Conservation (phyloP, 2,797 vertebrate species). For the Naso thynnoides region DNA sequence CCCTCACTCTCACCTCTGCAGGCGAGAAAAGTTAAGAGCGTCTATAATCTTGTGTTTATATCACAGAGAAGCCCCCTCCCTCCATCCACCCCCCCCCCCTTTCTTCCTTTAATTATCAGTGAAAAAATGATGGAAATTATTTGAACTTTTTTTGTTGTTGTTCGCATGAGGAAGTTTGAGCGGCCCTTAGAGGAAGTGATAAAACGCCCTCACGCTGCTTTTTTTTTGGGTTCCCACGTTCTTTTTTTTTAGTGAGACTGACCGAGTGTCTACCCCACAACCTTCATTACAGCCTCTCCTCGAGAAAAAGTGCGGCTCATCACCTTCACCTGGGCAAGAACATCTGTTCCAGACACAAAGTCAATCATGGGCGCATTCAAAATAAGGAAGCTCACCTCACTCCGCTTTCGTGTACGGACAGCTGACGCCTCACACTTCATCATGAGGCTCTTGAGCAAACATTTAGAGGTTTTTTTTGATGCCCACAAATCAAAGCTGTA, state of each 20-base stretch:
- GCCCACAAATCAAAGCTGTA: not conserved
- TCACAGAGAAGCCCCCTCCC: slow-evolving; percentile 7
- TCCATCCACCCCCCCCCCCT: not conserved
- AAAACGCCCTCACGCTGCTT: slow-evolving; percentile 17
- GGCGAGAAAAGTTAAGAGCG: slow-evolving; percentile 23
- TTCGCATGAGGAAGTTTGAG: slow-evolving; percentile 36
- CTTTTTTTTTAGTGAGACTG: not conserved
- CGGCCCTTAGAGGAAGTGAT: slow-evolving; percentile 31
- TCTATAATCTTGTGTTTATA: slow-evolving; percentile 41
- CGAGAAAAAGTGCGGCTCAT: not conserved
- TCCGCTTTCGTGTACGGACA: not conserved
- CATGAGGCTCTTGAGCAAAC: not conserved
- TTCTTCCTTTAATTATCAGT: not conserved
- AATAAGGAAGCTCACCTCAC: not conserved
- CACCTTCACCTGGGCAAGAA: not conserved
- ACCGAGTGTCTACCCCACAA: not conserved
- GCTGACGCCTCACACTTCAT: not conserved
- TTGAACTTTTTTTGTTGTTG: slow-evolving; percentile 6
- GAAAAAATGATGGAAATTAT: not conserved
- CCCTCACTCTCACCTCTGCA: not conserved
- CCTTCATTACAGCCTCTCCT: not conserved
- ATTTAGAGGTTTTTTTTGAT: slow-evolving; percentile 1
- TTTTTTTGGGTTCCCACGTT: slow-evolving; percentile 2
- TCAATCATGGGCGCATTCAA: not conserved
- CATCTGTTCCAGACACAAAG: no score